Evolutionary conservation across 2,113 vertebrate species (phyloP).

Genomic region (Carettochelys insculpta): DNA sequence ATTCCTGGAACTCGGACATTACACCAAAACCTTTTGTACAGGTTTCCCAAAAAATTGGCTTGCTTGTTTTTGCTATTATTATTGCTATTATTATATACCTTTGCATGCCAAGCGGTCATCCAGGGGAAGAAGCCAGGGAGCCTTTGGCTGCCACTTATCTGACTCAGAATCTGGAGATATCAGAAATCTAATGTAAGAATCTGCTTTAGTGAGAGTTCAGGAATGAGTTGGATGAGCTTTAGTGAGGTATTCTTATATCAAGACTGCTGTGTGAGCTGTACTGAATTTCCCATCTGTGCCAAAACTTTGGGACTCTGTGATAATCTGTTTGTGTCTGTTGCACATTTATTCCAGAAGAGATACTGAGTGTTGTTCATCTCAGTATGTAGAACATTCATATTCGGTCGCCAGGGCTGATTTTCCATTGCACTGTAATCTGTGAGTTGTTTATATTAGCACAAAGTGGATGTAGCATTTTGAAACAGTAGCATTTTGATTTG

Average conservation of each 20-base stretch:
- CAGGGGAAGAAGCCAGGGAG: too few relatives aligned
- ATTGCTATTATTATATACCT: too few relatives aligned
- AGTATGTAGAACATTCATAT: neutral
- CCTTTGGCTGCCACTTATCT: neutral
- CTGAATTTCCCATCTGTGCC: neutral
- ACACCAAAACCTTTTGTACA: neutral
- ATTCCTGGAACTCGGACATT: neutral
- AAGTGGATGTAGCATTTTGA: neutral
- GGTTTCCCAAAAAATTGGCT: neutral
- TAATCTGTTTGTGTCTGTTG: neutral
- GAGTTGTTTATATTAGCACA: neutral
- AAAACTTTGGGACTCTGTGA: neutral
- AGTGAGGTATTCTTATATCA: neutral
- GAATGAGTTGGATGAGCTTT: neutral
- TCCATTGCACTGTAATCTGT: neutral
- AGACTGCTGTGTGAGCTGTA: neutral
- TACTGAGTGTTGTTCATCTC: neutral
- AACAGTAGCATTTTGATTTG: neutral
- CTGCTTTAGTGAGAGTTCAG: neutral
- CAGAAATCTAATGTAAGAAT: neutral
- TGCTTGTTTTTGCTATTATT: too few relatives aligned
- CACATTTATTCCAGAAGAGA: neutral
- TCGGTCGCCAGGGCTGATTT: neutral
- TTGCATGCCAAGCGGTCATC: neutral
- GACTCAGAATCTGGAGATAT: neutral